These are phyloP conservation scores for Cephus rjabovi DNA, from an alignment of 2,888 invertebrate species.

Conservation along the genomic window DNA sequence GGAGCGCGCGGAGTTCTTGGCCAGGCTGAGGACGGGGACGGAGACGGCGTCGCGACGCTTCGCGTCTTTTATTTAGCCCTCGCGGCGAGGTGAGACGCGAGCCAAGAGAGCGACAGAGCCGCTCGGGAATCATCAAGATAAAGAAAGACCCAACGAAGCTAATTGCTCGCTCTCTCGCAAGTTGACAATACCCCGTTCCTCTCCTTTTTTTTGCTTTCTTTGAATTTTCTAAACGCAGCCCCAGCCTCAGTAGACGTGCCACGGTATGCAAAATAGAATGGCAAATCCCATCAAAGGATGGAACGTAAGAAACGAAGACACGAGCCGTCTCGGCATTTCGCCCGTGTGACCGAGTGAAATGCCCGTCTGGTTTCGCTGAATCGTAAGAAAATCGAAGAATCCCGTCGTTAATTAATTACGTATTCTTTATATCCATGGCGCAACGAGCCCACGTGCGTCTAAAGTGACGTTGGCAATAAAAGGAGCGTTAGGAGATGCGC, in stretches of 20 bases:
- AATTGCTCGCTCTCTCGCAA: constrained; percentile 36
- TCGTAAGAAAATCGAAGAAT: neutral
- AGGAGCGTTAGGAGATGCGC: neutral
- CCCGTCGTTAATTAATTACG: neutral
- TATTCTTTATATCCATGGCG: neutral
- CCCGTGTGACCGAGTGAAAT: constrained; percentile 5
- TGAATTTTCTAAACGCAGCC: constrained; percentile 16
- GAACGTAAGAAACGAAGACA: constrained; percentile 31
- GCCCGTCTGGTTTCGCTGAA: neutral
- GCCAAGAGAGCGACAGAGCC: neutral
- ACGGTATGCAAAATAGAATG: constrained; percentile 62
- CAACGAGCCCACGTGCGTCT: neutral
- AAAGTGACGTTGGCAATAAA: neutral
- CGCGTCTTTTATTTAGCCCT: neutral
- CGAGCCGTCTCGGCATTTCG: constrained; percentile 56
- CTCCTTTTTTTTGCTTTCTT: constrained; percentile 23
- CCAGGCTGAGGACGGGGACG: constrained; percentile 13
- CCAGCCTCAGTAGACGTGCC: constrained; percentile 7
- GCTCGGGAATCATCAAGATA: neutral
- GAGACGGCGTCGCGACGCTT: neutral
- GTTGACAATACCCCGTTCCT: constrained; percentile 30
- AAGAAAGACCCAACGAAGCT: constrained; percentile 23
- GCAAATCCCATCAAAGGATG: constrained; percentile 58
- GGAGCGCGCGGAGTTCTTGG: constrained; percentile 35
- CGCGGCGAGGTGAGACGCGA: neutral